A percentile compares a stretch with the other conserved stretches of the same genome.
These are phyloP conservation scores for Amblyopsis hoosieri DNA, from an alignment of 2,797 vertebrate species.

Conservation along the genomic window DNA sequence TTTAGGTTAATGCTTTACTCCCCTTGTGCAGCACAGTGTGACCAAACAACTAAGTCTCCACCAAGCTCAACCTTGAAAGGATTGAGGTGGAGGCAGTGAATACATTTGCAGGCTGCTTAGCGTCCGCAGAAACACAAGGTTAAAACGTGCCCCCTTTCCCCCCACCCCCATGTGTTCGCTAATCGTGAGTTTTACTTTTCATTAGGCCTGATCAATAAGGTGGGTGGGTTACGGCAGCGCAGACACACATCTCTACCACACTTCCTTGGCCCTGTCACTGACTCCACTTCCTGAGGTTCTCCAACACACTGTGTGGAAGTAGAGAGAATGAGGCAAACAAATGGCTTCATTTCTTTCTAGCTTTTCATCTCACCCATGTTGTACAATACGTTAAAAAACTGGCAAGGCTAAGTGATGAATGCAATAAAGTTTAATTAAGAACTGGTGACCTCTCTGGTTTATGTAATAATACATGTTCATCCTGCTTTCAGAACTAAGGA, in stretches of 20 bases:
- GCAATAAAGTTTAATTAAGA: slow-evolving; percentile 76
- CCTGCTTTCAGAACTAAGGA: slow-evolving; percentile 53
- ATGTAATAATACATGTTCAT: slow-evolving; percentile 60
- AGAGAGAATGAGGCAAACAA: too few species aligned
- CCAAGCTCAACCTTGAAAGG: slow-evolving; percentile 11
- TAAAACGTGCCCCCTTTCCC: slow-evolving; percentile 59
- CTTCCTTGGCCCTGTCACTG: slow-evolving; percentile 10
- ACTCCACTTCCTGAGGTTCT: neutral
- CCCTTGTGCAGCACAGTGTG: slow-evolving; percentile 4
- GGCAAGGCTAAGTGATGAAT: slow-evolving; percentile 69
- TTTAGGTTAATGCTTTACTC: neutral
- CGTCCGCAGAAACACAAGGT: slow-evolving; percentile 47
- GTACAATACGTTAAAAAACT: slow-evolving; percentile 55
- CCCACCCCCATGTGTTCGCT: slow-evolving; percentile 52
- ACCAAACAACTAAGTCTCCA: slow-evolving; percentile 7
- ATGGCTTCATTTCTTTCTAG: slow-evolving; percentile 7
- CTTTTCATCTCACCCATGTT: slow-evolving; percentile 38
- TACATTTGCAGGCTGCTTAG: slow-evolving; percentile 58
- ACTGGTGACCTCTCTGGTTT: slow-evolving; percentile 69
- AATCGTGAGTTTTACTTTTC: slow-evolving; percentile 82
- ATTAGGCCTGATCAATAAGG: slow-evolving; percentile 75
- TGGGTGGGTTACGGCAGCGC: slow-evolving; percentile 56
- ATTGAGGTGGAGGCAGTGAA: neutral
- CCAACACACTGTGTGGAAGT: too few species aligned
- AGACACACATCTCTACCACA: slow-evolving; percentile 35